Conservation (phyloP, 2,797 vertebrate genomes). For the Xerus rutilus region DNA sequence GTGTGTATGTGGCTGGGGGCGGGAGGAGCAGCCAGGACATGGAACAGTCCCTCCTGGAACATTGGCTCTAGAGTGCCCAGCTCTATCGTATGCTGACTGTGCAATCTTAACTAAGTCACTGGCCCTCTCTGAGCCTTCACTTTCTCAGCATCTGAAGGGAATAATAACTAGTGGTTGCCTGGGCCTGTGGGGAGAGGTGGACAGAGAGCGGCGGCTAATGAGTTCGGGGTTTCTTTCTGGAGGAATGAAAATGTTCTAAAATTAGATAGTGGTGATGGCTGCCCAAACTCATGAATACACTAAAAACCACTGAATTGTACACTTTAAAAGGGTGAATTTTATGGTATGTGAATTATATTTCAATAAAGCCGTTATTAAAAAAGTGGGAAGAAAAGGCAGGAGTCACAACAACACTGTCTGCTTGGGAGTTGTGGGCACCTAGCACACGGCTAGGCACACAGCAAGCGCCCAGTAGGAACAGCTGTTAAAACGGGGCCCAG, state of each 20-base stretch:
- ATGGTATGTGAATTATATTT: conserved; percentile 22
- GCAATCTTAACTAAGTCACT: not conserved
- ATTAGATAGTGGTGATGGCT: not conserved
- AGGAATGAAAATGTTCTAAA: not conserved
- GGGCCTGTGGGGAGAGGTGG: not conserved
- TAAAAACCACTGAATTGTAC: not conserved
- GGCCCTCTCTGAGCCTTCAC: conserved; percentile 34
- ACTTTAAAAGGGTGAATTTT: conserved; percentile 16
- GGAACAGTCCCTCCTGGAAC: not conserved
- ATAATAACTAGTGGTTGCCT: not conserved
- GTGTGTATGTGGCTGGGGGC: not conserved
- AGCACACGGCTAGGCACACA: not conserved
- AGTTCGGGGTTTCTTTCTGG: not conserved
- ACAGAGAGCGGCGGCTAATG: not conserved
- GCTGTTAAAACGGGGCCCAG: not conserved
- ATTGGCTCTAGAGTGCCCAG: not conserved
- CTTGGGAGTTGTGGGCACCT: not conserved
- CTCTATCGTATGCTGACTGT: not conserved
- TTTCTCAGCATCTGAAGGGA: not conserved
- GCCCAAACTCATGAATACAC: not conserved
- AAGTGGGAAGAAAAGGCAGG: not conserved
- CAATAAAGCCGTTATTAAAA: conserved; percentile 3
- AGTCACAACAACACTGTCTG: fast-evolving
- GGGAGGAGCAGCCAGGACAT: not conserved
- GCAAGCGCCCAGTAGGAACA: not conserved